Base-by-base conservation (phyloP, 2,888 invertebrate species). In the Caenorhabditis becei region DNA sequence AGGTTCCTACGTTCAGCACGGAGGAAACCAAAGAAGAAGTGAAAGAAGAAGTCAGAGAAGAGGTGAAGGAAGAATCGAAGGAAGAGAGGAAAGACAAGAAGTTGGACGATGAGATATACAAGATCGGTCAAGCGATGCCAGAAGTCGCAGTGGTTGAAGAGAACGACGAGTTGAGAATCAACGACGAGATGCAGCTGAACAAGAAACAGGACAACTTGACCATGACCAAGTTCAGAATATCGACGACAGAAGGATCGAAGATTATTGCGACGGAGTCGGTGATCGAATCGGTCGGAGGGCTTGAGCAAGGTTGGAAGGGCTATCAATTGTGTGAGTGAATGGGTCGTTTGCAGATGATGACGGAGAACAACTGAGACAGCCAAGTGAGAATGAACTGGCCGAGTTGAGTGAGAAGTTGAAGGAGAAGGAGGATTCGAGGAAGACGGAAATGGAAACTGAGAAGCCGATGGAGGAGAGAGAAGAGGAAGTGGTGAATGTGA, bases 161-260 rank as follows among this genome's bases (percentile, higher is more conserved):
- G n/a, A 51, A 35, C 23, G 20, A 16, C 14, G 72, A 65, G 8
- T 5, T 65, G 26, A 56, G 41, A n/a, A 56, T 65, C 23, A 59
- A 59, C 35, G 75, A 75, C 8, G 75, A 58, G n/a, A 32, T 66
- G n/a, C 47, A 72, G n/a, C 3, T 72, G 56, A 63, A 49, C 10
- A 61, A 47, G 8, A 53, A 54, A 11, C 18, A 61, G 44, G 63
- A 65, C 8, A 65, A 58, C 47, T 49, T 65, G 24, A 53, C 59
- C n/a, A 18, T 53, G 14, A 2, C 44, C 32, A 35, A 71, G 5
- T 11, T 53, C 20, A 23, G 23, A 11, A 32, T 26, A 1, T 35
- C 65, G 0, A 58, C 74, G 20, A 65, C 63, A 0, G 54, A 32
- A 11, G n/a, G 20, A 10, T 8, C 47, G 16, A 47, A 35, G 20